Evolutionary conservation across 2,113 vertebrate genomes (phyloP), one percentile per base, ranked within the genome.

Genomic region (Thermophis baileyi): DNA sequence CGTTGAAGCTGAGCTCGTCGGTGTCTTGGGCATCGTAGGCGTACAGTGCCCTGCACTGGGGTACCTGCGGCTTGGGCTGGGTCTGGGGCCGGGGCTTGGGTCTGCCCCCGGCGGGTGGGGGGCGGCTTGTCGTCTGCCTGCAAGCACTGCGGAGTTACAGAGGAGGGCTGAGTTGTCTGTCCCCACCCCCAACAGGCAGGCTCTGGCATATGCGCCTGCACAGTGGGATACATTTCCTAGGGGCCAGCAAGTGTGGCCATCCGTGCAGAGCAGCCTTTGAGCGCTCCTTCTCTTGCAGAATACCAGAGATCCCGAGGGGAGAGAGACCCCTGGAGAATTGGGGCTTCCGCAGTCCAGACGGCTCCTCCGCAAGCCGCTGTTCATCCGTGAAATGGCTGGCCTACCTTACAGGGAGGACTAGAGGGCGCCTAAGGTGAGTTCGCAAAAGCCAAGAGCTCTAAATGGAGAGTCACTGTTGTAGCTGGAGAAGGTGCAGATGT

Each of bases 11-110:
- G 89, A 99, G 99, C 97, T 99, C 99, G 0, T 99, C 99, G 0
- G 99, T 99, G 98, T 99, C 99, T 97, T 99, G 99, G 95, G 99
- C 99, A 0, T 99, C 99, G 0, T 99, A 99, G 51, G 99, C 99
- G 0, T 99, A 99, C 92, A 99, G 96, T 1, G 99, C 99, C 93
- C 98, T 98, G 97, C 99, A 99, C 97, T 99, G 99, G 0, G 99
- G 99, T 87, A 99, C 98, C 96, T 99, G 98, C 46, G 99, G 99
- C 97, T 99, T 99, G 18, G 99, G 99, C 94, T 99, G 99, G 51
- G 99, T 99, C 85, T 99, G 99, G 50, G 99, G 99, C 81, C 98
- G 98, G 3, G 99, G 99, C 94, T 99, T 99, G 20, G 99, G 99
- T 49, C 99, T 97, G 3, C 99, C 99, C 8, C 98, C 99, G 3